phyloP scores from a whole-genome alignment of 2,888 invertebrate species.

The Doris montereyensis region DNA sequence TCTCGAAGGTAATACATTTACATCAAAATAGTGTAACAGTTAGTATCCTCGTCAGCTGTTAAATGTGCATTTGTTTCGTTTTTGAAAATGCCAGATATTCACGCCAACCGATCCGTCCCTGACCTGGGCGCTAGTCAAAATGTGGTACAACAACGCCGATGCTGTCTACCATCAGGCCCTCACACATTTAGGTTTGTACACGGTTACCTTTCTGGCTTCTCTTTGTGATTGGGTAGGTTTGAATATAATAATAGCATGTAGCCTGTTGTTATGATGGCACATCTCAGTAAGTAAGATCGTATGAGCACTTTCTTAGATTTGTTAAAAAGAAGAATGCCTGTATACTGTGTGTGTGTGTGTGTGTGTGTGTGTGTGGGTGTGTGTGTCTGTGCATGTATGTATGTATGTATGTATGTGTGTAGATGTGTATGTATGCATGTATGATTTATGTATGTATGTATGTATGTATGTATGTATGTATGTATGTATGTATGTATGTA shows the following conservation, averaged over 20 bases:
- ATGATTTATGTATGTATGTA: not conserved
- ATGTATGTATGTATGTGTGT: not conserved
- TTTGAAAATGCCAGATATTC: slow-evolving; percentile 64
- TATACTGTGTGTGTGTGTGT: not conserved
- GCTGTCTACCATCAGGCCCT: slow-evolving; percentile 48
- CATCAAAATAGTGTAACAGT: not conserved
- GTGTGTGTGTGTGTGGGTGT: not conserved
- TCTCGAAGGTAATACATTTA: too few species aligned
- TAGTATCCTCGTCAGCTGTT: not conserved
- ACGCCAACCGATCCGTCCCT: slow-evolving; percentile 70
- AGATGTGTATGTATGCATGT: not conserved
- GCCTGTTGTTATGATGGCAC: too few species aligned
- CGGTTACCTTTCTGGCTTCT: too few species aligned
- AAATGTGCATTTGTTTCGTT: not conserved
- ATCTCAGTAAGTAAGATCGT: too few species aligned
- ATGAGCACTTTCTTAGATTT: too few species aligned
- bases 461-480: not conserved
- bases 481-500: not conserved
- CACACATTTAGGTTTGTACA: slow-evolving; percentile 46
- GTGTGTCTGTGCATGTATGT: not conserved
- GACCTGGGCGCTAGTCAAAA: slow-evolving; percentile 69
- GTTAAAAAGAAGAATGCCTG: not conserved
- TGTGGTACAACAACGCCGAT: slow-evolving; percentile 52
- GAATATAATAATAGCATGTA: too few species aligned
- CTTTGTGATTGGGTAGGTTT: too few species aligned